Base-by-base conservation (phyloP, 2,797 vertebrate species). In the Cheirogaleus major region DNA sequence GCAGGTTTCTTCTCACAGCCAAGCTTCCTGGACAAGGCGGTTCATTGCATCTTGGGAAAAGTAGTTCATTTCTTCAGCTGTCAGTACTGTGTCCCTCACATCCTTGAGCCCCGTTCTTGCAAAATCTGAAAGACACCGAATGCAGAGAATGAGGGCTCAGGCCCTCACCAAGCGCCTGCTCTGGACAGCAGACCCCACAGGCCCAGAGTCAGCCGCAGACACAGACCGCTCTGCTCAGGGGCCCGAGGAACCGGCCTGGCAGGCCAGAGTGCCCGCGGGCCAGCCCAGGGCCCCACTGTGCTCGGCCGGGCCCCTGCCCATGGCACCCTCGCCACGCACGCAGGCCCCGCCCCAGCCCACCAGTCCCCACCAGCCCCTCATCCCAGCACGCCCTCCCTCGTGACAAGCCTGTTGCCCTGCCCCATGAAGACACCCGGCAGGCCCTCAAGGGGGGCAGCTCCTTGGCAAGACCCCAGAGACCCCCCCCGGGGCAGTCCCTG, bases 41-140 rank as follows among this genome's bases (percentile, higher is more conserved):
- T 96, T 98, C 97, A 96, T 96, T 98, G 97, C 23, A 45, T 98
- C 98, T 97, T 97, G 98, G 59, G 98, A 97, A 98, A 98, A 94
- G 91, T 89, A 97, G 95, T 93, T 88, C 27, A 82, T 94, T 95
- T 59, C 95, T 93, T 98, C 98, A 94, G 96, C 61, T 8, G 90
- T 97, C 99, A 98, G 98, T 96, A 99, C 97, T 95, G 98, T 95
- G 38, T 13, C 98, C 98, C 98, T 99, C 99, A 99, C 99, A 99
- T 99, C 98, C 99, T 99, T 78, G 99, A 99, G 89, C 99, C 99
- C 84, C 99, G 99, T 97, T 99, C 99, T 99, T 99, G 99, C 98
- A 99, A 99, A 98, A 99, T 99, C 99, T 99, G 99, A 92, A 98
- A 98, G n/a, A 98, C 83, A 98, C 7, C 65, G 91, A 79, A 79